Percentiles rank a stretch among this genome's conserved stretches.
Evolutionary conservation across 92 coral and sea anemone species (phyloP).

Genomic region (Palythoa caribaeorum): DNA sequence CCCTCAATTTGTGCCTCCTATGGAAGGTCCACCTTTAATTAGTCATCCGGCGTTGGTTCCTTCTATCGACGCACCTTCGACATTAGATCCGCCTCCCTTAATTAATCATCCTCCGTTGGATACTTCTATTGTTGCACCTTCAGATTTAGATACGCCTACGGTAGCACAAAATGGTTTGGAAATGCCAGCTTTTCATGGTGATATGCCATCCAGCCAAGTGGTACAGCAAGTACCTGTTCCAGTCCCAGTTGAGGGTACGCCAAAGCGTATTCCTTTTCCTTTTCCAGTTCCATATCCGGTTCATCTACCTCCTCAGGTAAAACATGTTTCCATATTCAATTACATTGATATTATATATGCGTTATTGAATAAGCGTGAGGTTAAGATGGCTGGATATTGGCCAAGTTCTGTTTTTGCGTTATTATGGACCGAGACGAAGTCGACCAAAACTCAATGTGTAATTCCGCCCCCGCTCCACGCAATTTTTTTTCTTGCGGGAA

Average conservation of each 20-base stretch:
- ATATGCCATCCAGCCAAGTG: conserved; percentile 10
- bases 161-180: neutral
- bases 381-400: too few relatives aligned
- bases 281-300: conserved; percentile 42
- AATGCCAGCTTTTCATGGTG: neutral
- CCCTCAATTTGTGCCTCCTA: neutral
- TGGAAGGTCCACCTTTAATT: neutral
- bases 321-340: too few relatives aligned
- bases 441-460: too few relatives aligned
- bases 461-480: too few relatives aligned
- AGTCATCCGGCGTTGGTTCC: neutral
- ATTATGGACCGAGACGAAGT: too few relatives aligned
- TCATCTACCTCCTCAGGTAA: conserved; percentile 21
- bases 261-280: conserved; percentile 75
- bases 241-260: conserved; percentile 65
- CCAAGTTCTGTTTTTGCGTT: too few relatives aligned
- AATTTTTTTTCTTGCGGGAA: too few relatives aligned
- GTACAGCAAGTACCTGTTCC: conserved; percentile 42
- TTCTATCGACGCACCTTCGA: neutral
- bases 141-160: neutral
- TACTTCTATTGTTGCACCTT: neutral
- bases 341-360: too few relatives aligned
- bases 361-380: too few relatives aligned
- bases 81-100: neutral
- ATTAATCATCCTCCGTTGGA: neutral